phyloP scores from a whole-genome alignment of 2,113 vertebrate species.

The Athene noctua region DNA sequence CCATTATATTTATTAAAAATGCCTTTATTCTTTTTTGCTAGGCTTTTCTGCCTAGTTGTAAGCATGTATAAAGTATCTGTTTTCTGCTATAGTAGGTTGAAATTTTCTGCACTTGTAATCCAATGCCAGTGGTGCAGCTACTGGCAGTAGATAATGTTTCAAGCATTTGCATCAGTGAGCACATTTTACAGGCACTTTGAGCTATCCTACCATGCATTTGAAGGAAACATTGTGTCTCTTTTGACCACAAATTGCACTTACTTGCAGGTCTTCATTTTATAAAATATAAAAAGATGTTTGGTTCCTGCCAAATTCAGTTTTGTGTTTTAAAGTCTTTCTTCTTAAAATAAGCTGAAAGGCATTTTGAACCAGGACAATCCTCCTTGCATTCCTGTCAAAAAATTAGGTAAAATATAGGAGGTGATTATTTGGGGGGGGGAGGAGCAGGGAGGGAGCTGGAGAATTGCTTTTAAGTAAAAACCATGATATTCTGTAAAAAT shows the following conservation, averaged over 20 bases:
- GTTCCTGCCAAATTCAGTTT: neutral
- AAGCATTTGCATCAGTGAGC: conserved; percentile 61
- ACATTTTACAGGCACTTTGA: conserved; percentile 64
- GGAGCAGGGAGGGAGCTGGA: neutral
- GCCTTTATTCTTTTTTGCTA: conserved; percentile 21
- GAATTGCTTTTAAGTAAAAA: neutral
- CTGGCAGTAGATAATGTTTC: conserved; percentile 59
- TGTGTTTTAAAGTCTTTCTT: neutral
- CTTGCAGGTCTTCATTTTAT: conserved; percentile 32
- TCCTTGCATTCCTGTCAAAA: neutral
- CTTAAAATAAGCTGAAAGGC: neutral
- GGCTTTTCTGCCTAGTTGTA: conserved; percentile 15
- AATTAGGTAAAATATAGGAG: neutral
- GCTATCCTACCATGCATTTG: conserved; percentile 42
- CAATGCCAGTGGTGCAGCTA: conserved; percentile 62
- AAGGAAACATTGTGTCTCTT: conserved; percentile 46
- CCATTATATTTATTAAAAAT: conserved; percentile 16
- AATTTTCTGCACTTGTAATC: conserved; percentile 58
- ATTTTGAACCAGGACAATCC: neutral
- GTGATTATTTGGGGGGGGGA: neutral
- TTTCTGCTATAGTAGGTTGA: conserved; percentile 65
- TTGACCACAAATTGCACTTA: conserved; percentile 43
- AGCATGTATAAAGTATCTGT: conserved; percentile 39
- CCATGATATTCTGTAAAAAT: neutral
- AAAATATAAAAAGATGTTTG: neutral